Evolutionary conservation across 1,140 invertebrate species (phyloP).

Genomic region (Rhynchophorus ferrugineus): DNA sequence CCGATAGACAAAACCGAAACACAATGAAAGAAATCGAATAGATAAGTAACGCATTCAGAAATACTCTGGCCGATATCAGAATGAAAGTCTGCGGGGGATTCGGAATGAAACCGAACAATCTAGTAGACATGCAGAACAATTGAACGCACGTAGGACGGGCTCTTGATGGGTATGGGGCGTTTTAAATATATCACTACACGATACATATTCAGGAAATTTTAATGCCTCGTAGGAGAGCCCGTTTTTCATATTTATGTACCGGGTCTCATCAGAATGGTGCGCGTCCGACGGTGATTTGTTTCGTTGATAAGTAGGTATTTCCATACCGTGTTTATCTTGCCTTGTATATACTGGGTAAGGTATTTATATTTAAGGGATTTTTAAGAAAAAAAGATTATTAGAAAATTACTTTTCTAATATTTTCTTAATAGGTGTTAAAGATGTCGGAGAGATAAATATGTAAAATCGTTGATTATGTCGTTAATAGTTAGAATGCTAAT

Average conservation of each 20-base stretch:
- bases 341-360: too few species aligned
- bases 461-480: too few species aligned
- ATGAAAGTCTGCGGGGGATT: conserved; percentile 20
- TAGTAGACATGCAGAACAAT: conserved; percentile 27
- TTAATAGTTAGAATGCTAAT: too few species aligned
- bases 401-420: too few species aligned
- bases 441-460: too few species aligned
- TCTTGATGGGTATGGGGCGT: conserved; percentile 24
- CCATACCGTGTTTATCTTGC: too few species aligned
- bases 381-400: too few species aligned
- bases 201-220: conserved; percentile 26
- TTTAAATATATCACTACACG: conserved; percentile 26
- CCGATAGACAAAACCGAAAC: too few species aligned
- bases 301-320: not conserved
- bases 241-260: conserved; percentile 23
- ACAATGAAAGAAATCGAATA: too few species aligned
- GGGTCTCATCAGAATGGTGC: conserved; percentile 9
- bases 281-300: not conserved
- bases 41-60: too few species aligned
- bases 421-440: too few species aligned
- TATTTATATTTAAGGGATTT: too few species aligned
- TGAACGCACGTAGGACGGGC: conserved; percentile 24
- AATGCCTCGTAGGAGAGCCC: conserved; percentile 23
- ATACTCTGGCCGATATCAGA: conserved; percentile 7
- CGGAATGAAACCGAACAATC: conserved; percentile 18